phyloP scores from a whole-genome alignment of 2,113 vertebrate species.

The Paralichthys olivaceus region DNA sequence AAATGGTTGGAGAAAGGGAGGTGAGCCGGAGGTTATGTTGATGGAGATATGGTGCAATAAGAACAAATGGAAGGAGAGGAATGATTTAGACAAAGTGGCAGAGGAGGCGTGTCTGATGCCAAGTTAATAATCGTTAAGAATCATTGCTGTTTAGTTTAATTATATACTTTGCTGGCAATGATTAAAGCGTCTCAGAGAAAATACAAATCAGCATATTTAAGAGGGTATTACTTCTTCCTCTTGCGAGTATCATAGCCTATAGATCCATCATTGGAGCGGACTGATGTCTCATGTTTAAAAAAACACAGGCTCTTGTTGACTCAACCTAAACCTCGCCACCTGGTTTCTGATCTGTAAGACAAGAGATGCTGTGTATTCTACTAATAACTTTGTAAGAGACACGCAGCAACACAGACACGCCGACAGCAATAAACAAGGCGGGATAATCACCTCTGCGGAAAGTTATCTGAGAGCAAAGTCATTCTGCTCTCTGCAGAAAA shows the following conservation, averaged over 20 bases:
- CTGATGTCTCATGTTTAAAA: neutral
- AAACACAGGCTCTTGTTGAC: neutral
- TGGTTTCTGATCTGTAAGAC: neutral
- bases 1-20: no score
- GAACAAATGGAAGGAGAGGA: neutral
- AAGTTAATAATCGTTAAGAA: slow-evolving; percentile 28
- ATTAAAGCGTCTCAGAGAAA: neutral
- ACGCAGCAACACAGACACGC: neutral
- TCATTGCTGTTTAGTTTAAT: slow-evolving; percentile 10
- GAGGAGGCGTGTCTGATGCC: slow-evolving; percentile 23
- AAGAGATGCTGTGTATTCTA: neutral
- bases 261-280: neutral
- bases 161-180: neutral
- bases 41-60: neutral
- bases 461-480: slow-evolving; percentile 4
- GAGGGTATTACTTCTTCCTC: neutral
- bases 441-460: neutral
- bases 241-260: neutral
- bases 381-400: neutral
- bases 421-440: slow-evolving; percentile 1
- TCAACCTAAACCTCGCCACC: neutral
- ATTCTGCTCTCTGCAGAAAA: neutral
- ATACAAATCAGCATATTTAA: slow-evolving; percentile 3
- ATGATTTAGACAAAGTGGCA: slow-evolving; percentile 1
- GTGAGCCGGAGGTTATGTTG: neutral